Evolutionary conservation across 2,113 vertebrate species (phyloP).

Genomic region (Oplegnathus fasciatus): DNA sequence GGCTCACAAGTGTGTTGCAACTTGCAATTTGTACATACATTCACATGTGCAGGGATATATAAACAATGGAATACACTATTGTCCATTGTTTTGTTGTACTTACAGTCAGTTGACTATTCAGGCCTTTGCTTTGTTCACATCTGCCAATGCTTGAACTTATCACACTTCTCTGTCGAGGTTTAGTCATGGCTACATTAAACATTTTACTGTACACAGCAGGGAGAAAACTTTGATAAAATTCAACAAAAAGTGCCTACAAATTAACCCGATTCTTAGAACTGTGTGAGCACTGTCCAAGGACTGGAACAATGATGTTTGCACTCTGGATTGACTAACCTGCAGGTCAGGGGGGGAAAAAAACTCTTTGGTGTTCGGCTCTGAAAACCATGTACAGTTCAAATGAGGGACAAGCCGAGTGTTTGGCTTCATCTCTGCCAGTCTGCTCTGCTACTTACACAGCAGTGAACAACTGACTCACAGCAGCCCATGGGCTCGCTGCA

Average conservation of each 20-base stretch:
- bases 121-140: slow-evolving; percentile 24
- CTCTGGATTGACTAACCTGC: slow-evolving; percentile 60
- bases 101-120: background rate
- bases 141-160: background rate
- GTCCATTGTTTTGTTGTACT: slow-evolving; percentile 14
- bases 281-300: slow-evolving; percentile 53
- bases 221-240: slow-evolving; percentile 31
- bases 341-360: slow-evolving; percentile 32
- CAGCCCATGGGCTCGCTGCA: slow-evolving; percentile 23
- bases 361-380: slow-evolving; percentile 10
- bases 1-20: slow-evolving; percentile 72
- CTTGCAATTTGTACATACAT: slow-evolving; percentile 49
- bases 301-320: slow-evolving; percentile 72
- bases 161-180: slow-evolving; percentile 14
- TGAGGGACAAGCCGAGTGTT: slow-evolving; percentile 50
- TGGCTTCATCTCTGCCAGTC: slow-evolving; percentile 51
- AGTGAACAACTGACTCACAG: slow-evolving; percentile 32
- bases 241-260: slow-evolving; percentile 25
- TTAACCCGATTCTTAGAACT: slow-evolving; percentile 67
- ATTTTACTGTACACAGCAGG: background rate
- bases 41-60: slow-evolving; percentile 59
- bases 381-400: slow-evolving; percentile 63
- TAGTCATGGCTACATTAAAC: background rate
- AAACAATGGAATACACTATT: slow-evolving; percentile 26
- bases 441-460: slow-evolving; percentile 32